Percentiles rank a stretch among this genome's conserved stretches.
Conservation (phyloP, 2,888 invertebrate species). For the Bombylius discolor region DNA sequence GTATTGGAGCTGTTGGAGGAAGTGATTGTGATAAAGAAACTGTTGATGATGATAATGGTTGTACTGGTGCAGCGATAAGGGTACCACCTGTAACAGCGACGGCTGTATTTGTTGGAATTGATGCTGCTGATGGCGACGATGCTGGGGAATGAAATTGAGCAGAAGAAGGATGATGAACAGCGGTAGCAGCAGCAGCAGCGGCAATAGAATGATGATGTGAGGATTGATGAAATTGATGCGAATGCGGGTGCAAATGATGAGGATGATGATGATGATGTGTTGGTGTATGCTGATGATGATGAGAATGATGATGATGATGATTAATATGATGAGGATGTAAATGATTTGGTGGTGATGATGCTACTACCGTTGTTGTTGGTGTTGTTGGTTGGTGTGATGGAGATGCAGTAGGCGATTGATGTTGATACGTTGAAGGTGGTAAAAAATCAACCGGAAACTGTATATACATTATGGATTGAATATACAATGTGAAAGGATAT, state of each 20-base stretch:
- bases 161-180: background rate
- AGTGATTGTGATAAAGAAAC: background rate
- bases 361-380: conserved; percentile 3
- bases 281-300: background rate
- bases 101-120: background rate
- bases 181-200: background rate
- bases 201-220: background rate
- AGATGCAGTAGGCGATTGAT: conserved; percentile 7
- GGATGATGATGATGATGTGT: background rate
- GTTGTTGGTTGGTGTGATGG: conserved; percentile 2
- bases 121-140: background rate
- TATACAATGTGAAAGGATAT: conserved; percentile 7
- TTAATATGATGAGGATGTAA: background rate
- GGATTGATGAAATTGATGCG: conserved; percentile 3
- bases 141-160: conserved; percentile 5
- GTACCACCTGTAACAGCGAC: background rate
- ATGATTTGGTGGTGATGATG: conserved; percentile 9
- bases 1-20: background rate
- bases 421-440: conserved; percentile 16
- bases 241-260: background rate
- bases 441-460: conserved; percentile 32
- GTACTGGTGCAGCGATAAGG: background rate
- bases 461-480: background rate
- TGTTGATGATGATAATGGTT: background rate
- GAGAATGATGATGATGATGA: background rate